Conservation (phyloP, 2,113 vertebrate genomes). For the Patagioenas fasciata region DNA sequence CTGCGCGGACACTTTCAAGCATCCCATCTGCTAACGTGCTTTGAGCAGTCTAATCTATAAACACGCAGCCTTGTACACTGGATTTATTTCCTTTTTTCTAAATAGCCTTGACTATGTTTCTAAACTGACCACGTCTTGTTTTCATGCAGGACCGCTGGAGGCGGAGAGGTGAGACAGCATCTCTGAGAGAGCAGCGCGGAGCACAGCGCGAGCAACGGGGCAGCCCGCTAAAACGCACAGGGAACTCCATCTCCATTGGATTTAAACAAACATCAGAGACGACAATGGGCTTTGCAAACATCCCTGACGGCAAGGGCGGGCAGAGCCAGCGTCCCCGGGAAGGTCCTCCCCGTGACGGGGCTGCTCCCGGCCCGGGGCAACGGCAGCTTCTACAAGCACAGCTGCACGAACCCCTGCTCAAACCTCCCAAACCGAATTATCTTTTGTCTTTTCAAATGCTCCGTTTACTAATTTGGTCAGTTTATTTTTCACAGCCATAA, state of each 20-base stretch:
- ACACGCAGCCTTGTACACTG: not conserved
- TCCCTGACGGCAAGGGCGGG: not conserved
- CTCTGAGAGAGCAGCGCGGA: not conserved
- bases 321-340: not conserved
- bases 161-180: not conserved
- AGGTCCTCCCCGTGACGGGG: not conserved
- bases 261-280: not conserved
- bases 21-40: not conserved
- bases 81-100: not conserved
- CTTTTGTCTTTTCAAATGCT: not conserved
- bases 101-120: conserved; percentile 21
- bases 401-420: not conserved
- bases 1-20: not conserved
- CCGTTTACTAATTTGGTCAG: not conserved
- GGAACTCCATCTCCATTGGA: not conserved
- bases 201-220: not conserved
- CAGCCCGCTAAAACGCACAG: not conserved
- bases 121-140: not conserved
- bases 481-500: not conserved
- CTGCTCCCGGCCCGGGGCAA: too few species aligned
- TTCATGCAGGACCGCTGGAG: not conserved
- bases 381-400: not conserved
- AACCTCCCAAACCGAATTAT: not conserved
- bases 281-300: not conserved
- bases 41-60: not conserved